Base-by-base conservation (phyloP, 1,140 invertebrate genomes). In the Gonatopus flavifemur region DNA sequence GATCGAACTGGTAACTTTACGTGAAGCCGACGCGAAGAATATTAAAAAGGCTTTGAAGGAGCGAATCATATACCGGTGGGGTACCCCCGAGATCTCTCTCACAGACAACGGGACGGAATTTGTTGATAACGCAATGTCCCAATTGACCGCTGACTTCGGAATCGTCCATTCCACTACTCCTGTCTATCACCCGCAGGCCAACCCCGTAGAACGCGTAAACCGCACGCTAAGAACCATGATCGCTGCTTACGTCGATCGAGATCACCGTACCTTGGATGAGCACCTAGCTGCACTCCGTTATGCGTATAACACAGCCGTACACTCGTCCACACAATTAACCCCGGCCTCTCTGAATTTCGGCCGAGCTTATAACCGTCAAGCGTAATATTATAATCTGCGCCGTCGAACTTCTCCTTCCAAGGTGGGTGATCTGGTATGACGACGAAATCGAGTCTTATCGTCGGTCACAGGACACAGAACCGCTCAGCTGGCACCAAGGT, bases 101-200 rank as follows among this genome's bases (percentile, higher is more conserved):
- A 55, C 68, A 22, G 77, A 82, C 47, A 75, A 77, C 46, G 79
- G 74, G 1, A 59, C 53, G 8, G 73, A 80, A 45, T 81, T 80
- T 44, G 57, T 51, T 22, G 64, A 67, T 20, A 40, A 39, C 18
- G 16, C 39, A 49, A 2, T 57, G 32, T 9, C 58, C 55, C 37
- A 46, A 45, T 8, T n/a, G 28, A 7, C n/a, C 7, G n/a, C 28
- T n/a, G n/a, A 7, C 28, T 55, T 5, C 57, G 33, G 37, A n/a
- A 57, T 60, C n/a, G 10, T 25, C 16, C 41, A 63, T 16, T 46
- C 49, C 9, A 66, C 57, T 28, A 72, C 61, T 1, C 57, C 66
- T 15, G 37, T 49, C 16, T 77, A 79, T 50, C 60, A 64, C 13
- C 73, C 76, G 1, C 70, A 76, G 36, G 57, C 67, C 0, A 76